Base-by-base conservation (phyloP, 2,888 invertebrate genomes). In the Gymnocheta viridis region DNA sequence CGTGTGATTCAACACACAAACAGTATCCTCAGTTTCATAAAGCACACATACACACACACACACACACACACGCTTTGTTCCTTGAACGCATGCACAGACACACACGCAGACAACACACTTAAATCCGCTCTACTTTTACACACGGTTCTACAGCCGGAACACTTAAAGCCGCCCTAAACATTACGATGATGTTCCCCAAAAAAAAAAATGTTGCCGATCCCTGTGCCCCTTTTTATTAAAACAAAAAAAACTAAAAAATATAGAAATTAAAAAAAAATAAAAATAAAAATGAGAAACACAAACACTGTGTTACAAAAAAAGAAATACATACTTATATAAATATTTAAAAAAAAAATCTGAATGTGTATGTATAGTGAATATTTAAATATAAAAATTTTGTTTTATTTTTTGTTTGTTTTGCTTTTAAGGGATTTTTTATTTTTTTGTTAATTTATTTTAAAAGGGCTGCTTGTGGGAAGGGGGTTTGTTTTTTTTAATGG, bases 351-450 rank as follows among this genome's bases (percentile, higher is more conserved):
- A 47, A 7, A 44, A 44, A 70, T 70, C 19, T 73, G 19, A 66
- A 58, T 80, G 56, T 73, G 56, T 73, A 58, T 73, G 72, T 80
- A 72, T 56, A 72, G 35, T 66, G 47, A 73, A 66, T 66, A 73
- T 76, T 73, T 80, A 73, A 80, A 73, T 80, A 80, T 58, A 66
- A 66, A 74, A 51, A 27, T 9, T 47, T 73, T 73, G 73, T 80
- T 64, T 80, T 29, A 64, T 64, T 60, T 72, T 19, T 38, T n/a
- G n/a, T 72, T 54, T 47, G 10, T 66, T 56, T 24, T 70, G 62
- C 56, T 73, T 64, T 73, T 73, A 80, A 69, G 12, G 0, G 17
- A 41, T n/a, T 38, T 38, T 12, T 47, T 47, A 49, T 47, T 29
- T 29, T 66, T 24, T 41, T n/a, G 3, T 27, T 22, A 7, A 6